A percentile compares a stretch with the other conserved stretches of the same genome.
phyloP scores from a whole-genome alignment of 2,888 invertebrate species.

The Eugnorisma glareosa region DNA sequence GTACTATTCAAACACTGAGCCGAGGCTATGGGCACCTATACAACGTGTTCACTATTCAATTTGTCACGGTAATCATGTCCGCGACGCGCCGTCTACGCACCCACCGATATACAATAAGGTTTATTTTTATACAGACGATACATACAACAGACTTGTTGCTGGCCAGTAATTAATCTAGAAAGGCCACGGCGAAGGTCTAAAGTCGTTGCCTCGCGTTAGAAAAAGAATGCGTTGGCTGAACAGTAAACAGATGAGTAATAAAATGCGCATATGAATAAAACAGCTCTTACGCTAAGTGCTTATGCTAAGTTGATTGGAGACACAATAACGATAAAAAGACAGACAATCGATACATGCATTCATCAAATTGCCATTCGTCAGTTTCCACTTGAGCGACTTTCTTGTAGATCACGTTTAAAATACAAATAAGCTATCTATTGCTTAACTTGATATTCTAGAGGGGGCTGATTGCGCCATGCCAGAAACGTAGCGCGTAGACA shows the following conservation, averaged over 20 bases:
- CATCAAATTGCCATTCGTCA: constrained; percentile 61
- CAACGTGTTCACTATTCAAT: constrained; percentile 74
- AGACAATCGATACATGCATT: constrained; percentile 61
- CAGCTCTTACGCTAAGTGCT: constrained; percentile 45
- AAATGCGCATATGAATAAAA: constrained; percentile 45
- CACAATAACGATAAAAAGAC: constrained; percentile 46
- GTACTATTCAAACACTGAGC: constrained; percentile 73
- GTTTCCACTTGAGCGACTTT: constrained; percentile 74
- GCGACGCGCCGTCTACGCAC: constrained; percentile 83
- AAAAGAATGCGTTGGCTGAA: constrained; percentile 43
- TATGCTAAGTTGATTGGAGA: constrained; percentile 46
- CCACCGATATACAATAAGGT: constrained; percentile 69
- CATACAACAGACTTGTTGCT: constrained; percentile 68
- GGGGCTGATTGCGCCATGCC: constrained; percentile 68
- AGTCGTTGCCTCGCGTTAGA: constrained; percentile 64
- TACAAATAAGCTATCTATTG: constrained; percentile 72
- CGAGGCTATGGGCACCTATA: constrained; percentile 64
- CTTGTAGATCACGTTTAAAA: constrained; percentile 70
- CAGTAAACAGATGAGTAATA: constrained; percentile 57
- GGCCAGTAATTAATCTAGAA: constrained; percentile 80
- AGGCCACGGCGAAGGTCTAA: constrained; percentile 85
- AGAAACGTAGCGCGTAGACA: constrained; percentile 72
- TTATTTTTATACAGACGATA: constrained; percentile 81
- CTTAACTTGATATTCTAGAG: constrained; percentile 77
- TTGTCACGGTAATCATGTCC: constrained; percentile 77